These are phyloP conservation scores for Zeus faber DNA, from an alignment of 2,113 vertebrate species.

Conservation along the genomic window DNA sequence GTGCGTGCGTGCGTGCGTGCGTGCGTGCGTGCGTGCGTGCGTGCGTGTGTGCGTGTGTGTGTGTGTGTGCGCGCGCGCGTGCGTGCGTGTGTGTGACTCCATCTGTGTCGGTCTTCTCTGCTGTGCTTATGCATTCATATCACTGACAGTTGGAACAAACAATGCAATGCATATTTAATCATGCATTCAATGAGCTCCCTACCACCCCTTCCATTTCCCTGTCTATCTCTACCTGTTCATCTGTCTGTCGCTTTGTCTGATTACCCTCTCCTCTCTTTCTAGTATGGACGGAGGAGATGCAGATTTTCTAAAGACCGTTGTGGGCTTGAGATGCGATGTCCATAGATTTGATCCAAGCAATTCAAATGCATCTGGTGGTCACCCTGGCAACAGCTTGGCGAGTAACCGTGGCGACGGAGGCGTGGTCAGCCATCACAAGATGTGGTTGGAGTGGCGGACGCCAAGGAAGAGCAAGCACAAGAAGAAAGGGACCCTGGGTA, in stretches of 20 bases:
- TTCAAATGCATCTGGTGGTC: conserved; percentile 46
- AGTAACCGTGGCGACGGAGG: conserved; percentile 52
- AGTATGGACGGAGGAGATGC: conserved; percentile 63
- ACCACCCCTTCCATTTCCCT: conserved; percentile 23
- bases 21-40: neutral
- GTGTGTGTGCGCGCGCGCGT: conserved; percentile 15
- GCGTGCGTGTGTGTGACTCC: conserved; percentile 12
- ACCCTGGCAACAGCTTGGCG: conserved; percentile 62
- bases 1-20: conserved; percentile 18
- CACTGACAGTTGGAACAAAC: conserved; percentile 41
- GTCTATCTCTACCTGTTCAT: neutral
- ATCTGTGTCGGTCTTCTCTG: neutral
- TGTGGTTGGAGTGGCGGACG: conserved; percentile 75
- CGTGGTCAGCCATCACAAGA: conserved; percentile 60
- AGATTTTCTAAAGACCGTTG: conserved; percentile 60
- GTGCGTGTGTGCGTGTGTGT: conserved; percentile 23
- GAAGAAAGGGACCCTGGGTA: conserved; percentile 44
- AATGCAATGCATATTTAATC: conserved; percentile 61
- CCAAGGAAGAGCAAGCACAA: conserved; percentile 39
- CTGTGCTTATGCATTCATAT: conserved; percentile 28
- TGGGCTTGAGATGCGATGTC: conserved; percentile 63
- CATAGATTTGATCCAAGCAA: conserved; percentile 73
- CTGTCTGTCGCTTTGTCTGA: neutral
- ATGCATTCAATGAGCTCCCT: conserved; percentile 49
- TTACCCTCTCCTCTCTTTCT: neutral